Base-by-base conservation (phyloP, 2,888 invertebrate species). In the Anoncus sp. region DNA sequence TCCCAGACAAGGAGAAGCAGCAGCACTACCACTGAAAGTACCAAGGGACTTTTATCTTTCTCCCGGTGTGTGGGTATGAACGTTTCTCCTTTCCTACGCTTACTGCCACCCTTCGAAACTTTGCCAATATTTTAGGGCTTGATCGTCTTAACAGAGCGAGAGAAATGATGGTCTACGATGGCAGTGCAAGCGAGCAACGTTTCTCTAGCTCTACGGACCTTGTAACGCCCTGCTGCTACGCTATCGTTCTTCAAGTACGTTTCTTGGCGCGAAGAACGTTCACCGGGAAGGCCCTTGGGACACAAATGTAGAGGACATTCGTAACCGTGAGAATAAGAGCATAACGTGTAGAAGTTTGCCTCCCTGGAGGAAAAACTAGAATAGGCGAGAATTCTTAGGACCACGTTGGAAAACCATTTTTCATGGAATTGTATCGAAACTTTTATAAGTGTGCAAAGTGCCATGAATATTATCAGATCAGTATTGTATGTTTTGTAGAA, bases 71-170 rank as follows among this genome's bases (percentile, higher is more conserved):
- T 40, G 49, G 38, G 22, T 35, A 20, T 63, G n/a, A 59, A 69
- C 77, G 77, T 77, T 79, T 79, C 73, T 76, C 79, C 74, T 79
- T 76, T 80, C 79, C 79, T 47, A 43, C 63, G 55, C 66, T 67
- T 70, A 75, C 65, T 75, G 83, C 82, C 82, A 77, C 82, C 82
- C 86, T 84, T 83, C 84, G 85, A 85, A 89, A 89, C 87, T 89
- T 89, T 77, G 81, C 82, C 90, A 82, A 89, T 90, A 90, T 90
- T 90, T 90, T 85, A 90, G 84, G 81, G 85, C 83, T 75, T 83
- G 83, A 79, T 77, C 78, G 76, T 73, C 60, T 66, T 77, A 67
- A 77, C 77, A 82, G 72, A 77, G 72, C 57, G 20, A 43, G 24
- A 43, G 51, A 53, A 40, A 73, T 24, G 18, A 63, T 66, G 53